phyloP scores from a whole-genome alignment of 2,888 invertebrate genomes.

The Lasius platythorax region DNA sequence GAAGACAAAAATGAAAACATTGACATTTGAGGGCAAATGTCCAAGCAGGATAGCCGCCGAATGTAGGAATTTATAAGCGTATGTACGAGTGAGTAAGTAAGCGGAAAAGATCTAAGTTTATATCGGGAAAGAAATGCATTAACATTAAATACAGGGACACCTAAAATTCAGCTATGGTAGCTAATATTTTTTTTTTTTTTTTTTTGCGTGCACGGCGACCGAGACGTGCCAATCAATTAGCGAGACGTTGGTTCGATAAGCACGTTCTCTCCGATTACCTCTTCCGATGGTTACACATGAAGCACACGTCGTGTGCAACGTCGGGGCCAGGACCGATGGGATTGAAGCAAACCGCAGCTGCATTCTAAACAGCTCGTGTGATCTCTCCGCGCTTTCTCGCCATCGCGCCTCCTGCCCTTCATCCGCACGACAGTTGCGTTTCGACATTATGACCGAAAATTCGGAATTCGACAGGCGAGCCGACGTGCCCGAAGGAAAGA shows the following conservation, averaged over 20 bases:
- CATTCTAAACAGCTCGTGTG: conserved; percentile 80
- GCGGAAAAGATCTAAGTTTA: too few relatives aligned
- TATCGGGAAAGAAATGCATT: too few relatives aligned
- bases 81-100: too few relatives aligned
- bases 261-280: conserved; percentile 51
- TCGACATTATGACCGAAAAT: conserved; percentile 48
- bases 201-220: conserved; percentile 38
- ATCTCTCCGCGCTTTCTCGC: conserved; percentile 66
- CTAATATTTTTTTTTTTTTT: too few relatives aligned
- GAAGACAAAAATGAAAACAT: too few relatives aligned
- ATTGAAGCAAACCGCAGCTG: conserved; percentile 76
- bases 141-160: too few relatives aligned
- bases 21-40: too few relatives aligned
- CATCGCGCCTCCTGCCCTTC: neutral
- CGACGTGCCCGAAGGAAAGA: conserved; percentile 42
- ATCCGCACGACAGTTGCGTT: conserved; percentile 15
- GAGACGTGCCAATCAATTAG: conserved; percentile 82
- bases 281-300: conserved; percentile 60
- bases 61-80: too few relatives aligned
- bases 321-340: conserved; percentile 71
- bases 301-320: conserved; percentile 54
- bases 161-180: too few relatives aligned
- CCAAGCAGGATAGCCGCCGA: too few relatives aligned
- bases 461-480: conserved; percentile 36
- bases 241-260: conserved; percentile 64